Conservation (phyloP, 2,888 invertebrate species). For the Epinotia demarniana region DNA sequence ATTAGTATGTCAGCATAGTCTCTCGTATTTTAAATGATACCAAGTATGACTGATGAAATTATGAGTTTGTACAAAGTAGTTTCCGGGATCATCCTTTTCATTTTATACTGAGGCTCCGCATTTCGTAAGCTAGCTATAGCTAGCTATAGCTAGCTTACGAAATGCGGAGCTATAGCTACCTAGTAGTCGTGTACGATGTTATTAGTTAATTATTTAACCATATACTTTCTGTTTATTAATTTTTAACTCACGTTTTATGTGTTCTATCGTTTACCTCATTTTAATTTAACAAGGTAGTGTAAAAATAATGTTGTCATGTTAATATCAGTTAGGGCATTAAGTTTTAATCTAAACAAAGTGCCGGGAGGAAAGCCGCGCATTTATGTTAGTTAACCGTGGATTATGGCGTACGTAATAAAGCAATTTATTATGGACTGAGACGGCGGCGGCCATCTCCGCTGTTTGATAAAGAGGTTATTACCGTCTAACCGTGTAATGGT, state of each 20-base stretch:
- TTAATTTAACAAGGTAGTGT: slow-evolving; percentile 29
- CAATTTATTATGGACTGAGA: slow-evolving; percentile 68
- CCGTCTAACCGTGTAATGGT: slow-evolving; percentile 38
- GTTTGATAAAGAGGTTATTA: slow-evolving; percentile 43
- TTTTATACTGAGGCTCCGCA: too few relatives aligned
- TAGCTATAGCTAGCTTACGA: too few relatives aligned
- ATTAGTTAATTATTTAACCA: too few relatives aligned
- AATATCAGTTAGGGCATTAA: slow-evolving; percentile 66
- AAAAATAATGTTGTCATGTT: slow-evolving; percentile 56
- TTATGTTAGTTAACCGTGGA: slow-evolving; percentile 81
- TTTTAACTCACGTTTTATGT: neutral
- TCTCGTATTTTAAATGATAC: neutral
- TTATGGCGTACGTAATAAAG: slow-evolving; percentile 72
- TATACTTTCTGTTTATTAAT: too few relatives aligned
- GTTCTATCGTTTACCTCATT: slow-evolving; percentile 8
- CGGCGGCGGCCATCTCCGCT: slow-evolving; percentile 45
- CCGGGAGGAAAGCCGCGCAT: slow-evolving; percentile 66
- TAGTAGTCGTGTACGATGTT: too few relatives aligned
- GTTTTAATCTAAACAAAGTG: slow-evolving; percentile 82
- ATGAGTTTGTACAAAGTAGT: too few relatives aligned
- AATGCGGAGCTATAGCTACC: too few relatives aligned
- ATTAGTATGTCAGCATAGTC: neutral
- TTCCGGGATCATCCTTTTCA: too few relatives aligned
- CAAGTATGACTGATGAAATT: neutral
- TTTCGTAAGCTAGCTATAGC: too few relatives aligned